Conservation (phyloP, 2,797 vertebrate species). For the Capromys pilorides region DNA sequence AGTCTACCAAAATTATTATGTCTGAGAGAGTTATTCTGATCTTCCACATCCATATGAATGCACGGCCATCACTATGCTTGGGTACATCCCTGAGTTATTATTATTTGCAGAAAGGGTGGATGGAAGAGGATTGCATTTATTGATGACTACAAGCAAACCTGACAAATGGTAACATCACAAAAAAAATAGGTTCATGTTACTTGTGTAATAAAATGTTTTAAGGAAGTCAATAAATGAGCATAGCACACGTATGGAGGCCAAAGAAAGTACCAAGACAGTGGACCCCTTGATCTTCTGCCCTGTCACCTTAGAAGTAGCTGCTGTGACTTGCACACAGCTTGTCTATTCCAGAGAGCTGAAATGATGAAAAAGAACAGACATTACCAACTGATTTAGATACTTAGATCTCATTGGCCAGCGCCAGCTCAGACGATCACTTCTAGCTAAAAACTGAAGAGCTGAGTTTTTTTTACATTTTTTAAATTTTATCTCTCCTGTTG, state of each 20-base stretch:
- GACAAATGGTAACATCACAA: background rate
- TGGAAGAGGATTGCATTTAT: background rate
- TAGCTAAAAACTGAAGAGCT: background rate
- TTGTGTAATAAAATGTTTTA: background rate
- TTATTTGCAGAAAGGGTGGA: background rate
- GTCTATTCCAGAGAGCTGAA: background rate
- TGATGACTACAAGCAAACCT: background rate
- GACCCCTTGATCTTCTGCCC: background rate
- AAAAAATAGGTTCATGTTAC: background rate
- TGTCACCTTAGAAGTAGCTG: background rate
- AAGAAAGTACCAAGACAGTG: background rate
- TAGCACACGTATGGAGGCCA: background rate
- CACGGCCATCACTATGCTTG: background rate
- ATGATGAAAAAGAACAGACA: background rate
- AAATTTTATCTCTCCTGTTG: too few species aligned
- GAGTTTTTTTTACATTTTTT: background rate
- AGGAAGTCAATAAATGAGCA: background rate
- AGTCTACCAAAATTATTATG: slow-evolving; percentile 30
- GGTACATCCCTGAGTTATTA: background rate
- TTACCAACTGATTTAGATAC: background rate
- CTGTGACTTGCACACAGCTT: background rate
- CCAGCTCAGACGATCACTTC: background rate
- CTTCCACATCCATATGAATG: background rate
- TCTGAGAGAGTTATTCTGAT: background rate
- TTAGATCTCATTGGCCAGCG: background rate